Evolutionary conservation across 2,113 vertebrate genomes (phyloP).

Genomic region (Hippotragus niger): DNA sequence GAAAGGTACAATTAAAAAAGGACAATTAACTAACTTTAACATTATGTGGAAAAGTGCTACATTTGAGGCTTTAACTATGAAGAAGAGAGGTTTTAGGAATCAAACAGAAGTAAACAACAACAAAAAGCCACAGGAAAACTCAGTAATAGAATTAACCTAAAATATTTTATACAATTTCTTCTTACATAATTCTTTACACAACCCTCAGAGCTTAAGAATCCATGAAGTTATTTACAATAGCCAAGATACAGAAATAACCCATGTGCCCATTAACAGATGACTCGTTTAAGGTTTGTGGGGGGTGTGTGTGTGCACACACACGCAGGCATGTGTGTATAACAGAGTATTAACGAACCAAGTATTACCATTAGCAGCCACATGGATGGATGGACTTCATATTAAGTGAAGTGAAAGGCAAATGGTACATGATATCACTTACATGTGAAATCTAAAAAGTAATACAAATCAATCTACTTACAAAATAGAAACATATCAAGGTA

Average conservation of each 20-base stretch:
- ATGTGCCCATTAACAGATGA: background rate
- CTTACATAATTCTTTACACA: background rate
- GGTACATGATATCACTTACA: background rate
- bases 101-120: background rate
- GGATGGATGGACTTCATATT: background rate
- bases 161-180: background rate
- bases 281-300: background rate
- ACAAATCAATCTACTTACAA: background rate
- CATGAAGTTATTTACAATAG: background rate
- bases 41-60: background rate
- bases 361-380: background rate
- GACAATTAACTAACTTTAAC: background rate
- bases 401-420: background rate
- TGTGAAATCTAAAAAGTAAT: background rate
- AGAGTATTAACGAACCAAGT: background rate
- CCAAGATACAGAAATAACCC: background rate
- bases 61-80: background rate
- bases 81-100: background rate
- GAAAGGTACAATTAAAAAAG: background rate
- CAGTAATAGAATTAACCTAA: background rate
- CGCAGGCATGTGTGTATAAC: accelerated
- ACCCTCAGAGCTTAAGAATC: background rate
- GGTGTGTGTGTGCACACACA: background rate
- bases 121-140: background rate
- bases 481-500: background rate